A percentile compares a stretch with the other conserved stretches of the same genome.
Conservation (phyloP, 2,113 vertebrate species). For the Antigone vipio region DNA sequence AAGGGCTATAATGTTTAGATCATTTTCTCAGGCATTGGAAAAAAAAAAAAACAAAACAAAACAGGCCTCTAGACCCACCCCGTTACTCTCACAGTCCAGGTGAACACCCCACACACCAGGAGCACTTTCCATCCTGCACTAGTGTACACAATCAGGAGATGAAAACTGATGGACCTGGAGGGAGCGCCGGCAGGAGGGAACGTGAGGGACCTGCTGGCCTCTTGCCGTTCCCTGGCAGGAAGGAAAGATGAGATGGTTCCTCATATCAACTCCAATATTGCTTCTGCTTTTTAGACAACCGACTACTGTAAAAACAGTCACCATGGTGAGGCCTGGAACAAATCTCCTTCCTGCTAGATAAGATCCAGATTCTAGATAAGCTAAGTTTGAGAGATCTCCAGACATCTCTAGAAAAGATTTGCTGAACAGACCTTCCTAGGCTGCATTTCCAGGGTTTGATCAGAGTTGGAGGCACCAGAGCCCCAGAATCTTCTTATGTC, state of each 20-base stretch:
- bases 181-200: neutral
- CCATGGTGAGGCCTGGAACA: neutral
- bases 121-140: neutral
- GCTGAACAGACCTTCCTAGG: neutral
- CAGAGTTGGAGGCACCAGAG: neutral
- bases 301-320: neutral
- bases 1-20: neutral
- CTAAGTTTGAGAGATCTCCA: neutral
- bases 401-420: neutral
- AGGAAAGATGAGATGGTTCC: neutral
- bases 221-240: neutral
- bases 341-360: neutral
- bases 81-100: neutral
- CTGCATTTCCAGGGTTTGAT: neutral
- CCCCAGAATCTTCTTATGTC: neutral
- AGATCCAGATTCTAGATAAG: neutral
- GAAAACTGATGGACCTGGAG: neutral
- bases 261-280: neutral
- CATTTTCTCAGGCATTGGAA: neutral
- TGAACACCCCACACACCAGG: neutral
- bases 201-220: neutral
- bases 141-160: neutral
- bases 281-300: neutral
- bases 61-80: rapidly evolving
- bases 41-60: neutral